Conservation (phyloP, 2,888 invertebrate genomes). For the Morinoia aosen region DNA sequence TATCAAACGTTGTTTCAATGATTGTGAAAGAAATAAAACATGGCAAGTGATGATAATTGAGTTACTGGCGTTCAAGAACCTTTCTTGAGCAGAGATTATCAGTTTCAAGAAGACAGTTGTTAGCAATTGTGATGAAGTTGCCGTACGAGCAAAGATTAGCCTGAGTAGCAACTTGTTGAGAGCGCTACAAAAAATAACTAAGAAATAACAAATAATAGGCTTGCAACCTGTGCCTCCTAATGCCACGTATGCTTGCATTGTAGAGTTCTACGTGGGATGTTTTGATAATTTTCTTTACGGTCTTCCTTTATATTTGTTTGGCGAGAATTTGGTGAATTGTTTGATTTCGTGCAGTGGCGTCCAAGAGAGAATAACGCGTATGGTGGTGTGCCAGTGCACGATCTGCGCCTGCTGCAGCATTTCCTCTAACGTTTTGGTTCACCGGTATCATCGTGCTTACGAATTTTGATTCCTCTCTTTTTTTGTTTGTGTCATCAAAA, state of each 20-base stretch:
- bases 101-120: not conserved
- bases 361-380: not conserved
- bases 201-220: slow-evolving; percentile 12
- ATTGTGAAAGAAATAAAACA: not conserved
- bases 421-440: not conserved
- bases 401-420: not conserved
- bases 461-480: not conserved
- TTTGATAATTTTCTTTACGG: not conserved
- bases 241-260: slow-evolving; percentile 14
- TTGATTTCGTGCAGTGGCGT: not conserved
- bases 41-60: not conserved
- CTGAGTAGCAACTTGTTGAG: slow-evolving; percentile 29
- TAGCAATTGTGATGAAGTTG: not conserved
- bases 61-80: not conserved
- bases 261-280: not conserved
- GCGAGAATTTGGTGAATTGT: not conserved
- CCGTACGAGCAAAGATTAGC: not conserved
- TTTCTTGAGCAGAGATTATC: not conserved
- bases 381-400: not conserved
- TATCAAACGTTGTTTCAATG: not conserved
- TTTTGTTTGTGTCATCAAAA: not conserved
- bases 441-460: not conserved
- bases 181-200: slow-evolving; percentile 19
- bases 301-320: not conserved
- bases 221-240: not conserved